Evolutionary conservation across 2,888 invertebrate genomes (phyloP), one percentile per base, ranked within the genome.

Genomic region (Nasonia oneida): DNA sequence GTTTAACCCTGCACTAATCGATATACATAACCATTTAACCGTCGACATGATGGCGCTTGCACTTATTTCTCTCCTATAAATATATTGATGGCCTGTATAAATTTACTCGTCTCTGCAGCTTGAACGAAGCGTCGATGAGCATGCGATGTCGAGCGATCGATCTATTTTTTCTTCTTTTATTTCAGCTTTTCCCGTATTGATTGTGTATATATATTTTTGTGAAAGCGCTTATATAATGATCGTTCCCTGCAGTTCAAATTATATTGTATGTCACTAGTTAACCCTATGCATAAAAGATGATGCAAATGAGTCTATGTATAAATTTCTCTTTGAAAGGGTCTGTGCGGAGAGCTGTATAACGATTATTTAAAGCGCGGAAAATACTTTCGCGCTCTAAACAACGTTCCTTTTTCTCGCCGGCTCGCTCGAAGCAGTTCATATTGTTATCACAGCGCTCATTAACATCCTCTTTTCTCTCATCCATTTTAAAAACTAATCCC

Each of bases 1-100:
- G 23, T 79, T 80, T 86, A 83, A 86, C 75, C 86, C 83, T 71
- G 83, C 86, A 86, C 86, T 86, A 83, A 86, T 86, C 42, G 79
- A 80, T 23, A 71, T 42, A 64, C 53, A 53, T 80, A 85, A 75
- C 39, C 29, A 50, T 75, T 84, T 73, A 29, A 85, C 67, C 57
- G 70, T 80, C 64, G 47, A 80, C 82, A 75, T 61, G 14, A 42
- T 39, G 18, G 47, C 57, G 85, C 85, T 85, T 85, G 84, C 76
- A 85, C 81, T 81, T 84, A 79, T 67, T 83, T 33, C 50, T 39
- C 15, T 74, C 10, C n/a, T 74, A 50, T 67, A 37, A 71, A 23
- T 15, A 14, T 73, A 67, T 50, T 33, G 29, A 73, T 39, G 67
- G 74, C 33, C 33, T 70, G 4, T 71, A 50, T 70, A 79, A 61